Conservation (phyloP, 2,888 invertebrate genomes). For the Acronicta alni region DNA sequence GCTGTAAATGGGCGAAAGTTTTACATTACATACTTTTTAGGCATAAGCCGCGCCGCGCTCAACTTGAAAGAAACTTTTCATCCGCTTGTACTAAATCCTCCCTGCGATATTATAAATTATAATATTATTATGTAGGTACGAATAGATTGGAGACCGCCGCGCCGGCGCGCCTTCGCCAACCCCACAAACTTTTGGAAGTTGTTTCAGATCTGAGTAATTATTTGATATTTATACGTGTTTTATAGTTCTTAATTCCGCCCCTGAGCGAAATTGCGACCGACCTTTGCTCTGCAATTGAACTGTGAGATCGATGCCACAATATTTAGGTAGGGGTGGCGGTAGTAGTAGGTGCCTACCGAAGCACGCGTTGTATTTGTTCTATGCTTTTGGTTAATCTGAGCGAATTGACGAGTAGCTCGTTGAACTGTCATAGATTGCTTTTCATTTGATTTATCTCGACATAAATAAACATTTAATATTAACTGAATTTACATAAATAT, state of each 20-base stretch:
- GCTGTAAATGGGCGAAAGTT: too few species aligned
- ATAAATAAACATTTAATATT: slow-evolving; percentile 4
- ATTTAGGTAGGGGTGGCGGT: slow-evolving; percentile 21
- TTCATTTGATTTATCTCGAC: slow-evolving; percentile 19
- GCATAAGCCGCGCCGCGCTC: too few species aligned
- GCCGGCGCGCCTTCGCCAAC: not conserved
- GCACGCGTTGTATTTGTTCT: too few species aligned
- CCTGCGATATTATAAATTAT: too few species aligned
- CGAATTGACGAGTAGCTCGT: slow-evolving; percentile 12
- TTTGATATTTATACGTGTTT: slow-evolving; percentile 49
- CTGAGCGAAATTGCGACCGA: slow-evolving; percentile 17
- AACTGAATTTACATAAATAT: slow-evolving; percentile 31
- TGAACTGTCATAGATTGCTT: slow-evolving; percentile 15
- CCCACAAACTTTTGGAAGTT: slow-evolving; percentile 20
- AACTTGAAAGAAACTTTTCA: too few species aligned
- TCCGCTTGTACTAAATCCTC: too few species aligned
- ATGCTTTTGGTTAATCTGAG: slow-evolving; percentile 16
- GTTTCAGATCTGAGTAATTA: slow-evolving; percentile 43
- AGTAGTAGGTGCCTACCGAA: too few species aligned
- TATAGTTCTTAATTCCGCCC: slow-evolving; percentile 35
- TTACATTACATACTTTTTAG: too few species aligned
- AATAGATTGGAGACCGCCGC: too few species aligned
- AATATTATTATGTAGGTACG: too few species aligned
- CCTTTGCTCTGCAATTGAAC: slow-evolving; percentile 42
- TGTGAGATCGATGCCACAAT: slow-evolving; percentile 36